Base-by-base conservation (phyloP, 2,888 invertebrate genomes). In the Conistra vaccinii region DNA sequence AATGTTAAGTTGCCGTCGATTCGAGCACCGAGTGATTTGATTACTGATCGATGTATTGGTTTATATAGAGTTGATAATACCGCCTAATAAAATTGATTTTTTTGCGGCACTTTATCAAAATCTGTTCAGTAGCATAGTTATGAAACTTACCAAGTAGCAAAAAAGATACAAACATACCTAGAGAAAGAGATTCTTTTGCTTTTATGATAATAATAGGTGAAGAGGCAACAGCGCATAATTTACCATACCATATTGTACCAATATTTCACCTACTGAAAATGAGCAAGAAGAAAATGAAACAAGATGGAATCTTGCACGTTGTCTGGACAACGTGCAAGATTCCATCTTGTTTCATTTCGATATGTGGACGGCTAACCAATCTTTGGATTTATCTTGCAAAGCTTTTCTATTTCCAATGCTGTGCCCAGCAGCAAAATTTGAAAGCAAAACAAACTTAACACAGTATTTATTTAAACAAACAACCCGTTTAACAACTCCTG, bases 21-120 rank as follows among this genome's bases (percentile, higher is more conserved):
- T 85, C 85, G 83, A 87, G 86, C 42, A 85, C 84, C 83, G 86
- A 88, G 85, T 90, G 91, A 90, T 91, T 91, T 90, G 90, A 91
- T 92, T 89, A 87, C 89, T 85, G 89, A 91, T 91, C 86, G 89
- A 87, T 82, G 70, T 71, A 72, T 67, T 65, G 69, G 70, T 79
- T 20, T 75, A 4, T 81, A 81, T 81, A 78, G 85, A 89, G 85
- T 32, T 80, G 80, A 1, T 84, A 29, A 74, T 76, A 84, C 78
- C 69, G 14, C 0, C 29, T 7, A 1, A 2, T 6, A 32, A 26
- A 42, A 17, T 32, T 0, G 2, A 60, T 39, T 29, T 20, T 63
- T 55, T 53, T n/a, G n/a, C 2, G 53, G 6, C n/a, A 55, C 5
- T 17, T 39, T 39, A 26, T 3, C 1, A 29, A 26, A 29, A 26